Percentiles rank a stretch among this genome's conserved stretches.
phyloP scores from a whole-genome alignment of 2,888 invertebrate genomes.

The Apomyelois bistriatella region DNA sequence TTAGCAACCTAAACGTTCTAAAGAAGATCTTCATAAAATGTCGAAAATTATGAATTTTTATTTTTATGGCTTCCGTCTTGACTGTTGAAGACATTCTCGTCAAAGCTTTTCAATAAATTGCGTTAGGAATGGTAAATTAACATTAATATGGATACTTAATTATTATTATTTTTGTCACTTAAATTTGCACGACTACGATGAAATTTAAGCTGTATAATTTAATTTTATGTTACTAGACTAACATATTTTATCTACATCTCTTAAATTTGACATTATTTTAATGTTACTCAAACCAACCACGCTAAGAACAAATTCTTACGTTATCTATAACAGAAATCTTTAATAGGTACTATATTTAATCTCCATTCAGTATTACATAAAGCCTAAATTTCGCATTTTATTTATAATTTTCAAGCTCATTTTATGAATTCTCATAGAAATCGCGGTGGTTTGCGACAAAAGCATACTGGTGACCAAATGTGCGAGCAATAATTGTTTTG shows the following conservation, averaged over 20 bases:
- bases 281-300: neutral
- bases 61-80: neutral
- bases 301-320: neutral
- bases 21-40: neutral
- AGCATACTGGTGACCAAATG: constrained; percentile 19
- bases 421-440: constrained; percentile 27
- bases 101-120: neutral
- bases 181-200: neutral
- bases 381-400: too few species aligned
- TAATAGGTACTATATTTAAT: too few species aligned
- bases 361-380: too few species aligned
- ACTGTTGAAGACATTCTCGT: neutral
- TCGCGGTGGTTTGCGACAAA: constrained; percentile 41
- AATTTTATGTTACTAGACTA: too few species aligned
- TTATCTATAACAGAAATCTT: too few species aligned
- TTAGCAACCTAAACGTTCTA: constrained; percentile 31
- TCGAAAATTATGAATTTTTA: constrained; percentile 1
- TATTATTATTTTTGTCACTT: neutral
- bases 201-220: too few species aligned
- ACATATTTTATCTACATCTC: too few species aligned
- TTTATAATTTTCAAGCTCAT: neutral
- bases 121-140: neutral
- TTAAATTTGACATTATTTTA: too few species aligned
- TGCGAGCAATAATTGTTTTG: constrained; percentile 58
- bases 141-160: neutral